Base-by-base conservation (phyloP, 2,888 invertebrate species). In the Euproctis similis region DNA sequence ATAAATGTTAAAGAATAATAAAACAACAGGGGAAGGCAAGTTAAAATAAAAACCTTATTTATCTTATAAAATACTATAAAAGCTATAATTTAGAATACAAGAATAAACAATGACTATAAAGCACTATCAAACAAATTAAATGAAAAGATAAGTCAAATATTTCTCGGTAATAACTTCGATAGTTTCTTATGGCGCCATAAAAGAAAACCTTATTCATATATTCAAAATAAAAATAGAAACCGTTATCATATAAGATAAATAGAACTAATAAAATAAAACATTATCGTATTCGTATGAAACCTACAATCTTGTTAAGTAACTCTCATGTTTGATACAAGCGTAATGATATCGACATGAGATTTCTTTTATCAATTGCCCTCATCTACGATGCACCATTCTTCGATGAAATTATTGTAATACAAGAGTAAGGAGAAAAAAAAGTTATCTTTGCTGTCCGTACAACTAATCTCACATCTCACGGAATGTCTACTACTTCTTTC, bases 231-330 rank as follows among this genome's bases (percentile, higher is more conserved):
- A 58, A 49, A 54, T 43, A 51, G 46, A 57, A n/a, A n/a, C n/a
- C n/a, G n/a, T n/a, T n/a, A 42, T 46, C 54, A 43, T 59, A 62
- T 64, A 58, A 58, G 53, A 60, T 58, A 60, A 54, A 59, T 49
- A 53, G 46, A 46, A 46, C 50, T 57, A 70, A 70, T 70, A 68
- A 71, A 69, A 67, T 65, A 71, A 65, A 59, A 53, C 72, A 74
- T 74, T 77, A 75, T 68, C 62, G 40, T 52, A n/a, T n/a, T n/a
- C n/a, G 53, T 52, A 64, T 55, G 64, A 55, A 67, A 62, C n/a
- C 60, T 55, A 70, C 71, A 69, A 75, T 75, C 74, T 78, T 67
- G 68, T 75, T 75, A 71, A 70, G 68, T 72, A 67, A 60, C 53
- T 44, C 61, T n/a, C 59, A 46, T 55, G 57, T 64, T n/a, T 59